Evolutionary conservation across 2,888 invertebrate genomes (phyloP), one percentile per base, ranked within the genome.

Genomic region (Melikaiella ostensackeni): DNA sequence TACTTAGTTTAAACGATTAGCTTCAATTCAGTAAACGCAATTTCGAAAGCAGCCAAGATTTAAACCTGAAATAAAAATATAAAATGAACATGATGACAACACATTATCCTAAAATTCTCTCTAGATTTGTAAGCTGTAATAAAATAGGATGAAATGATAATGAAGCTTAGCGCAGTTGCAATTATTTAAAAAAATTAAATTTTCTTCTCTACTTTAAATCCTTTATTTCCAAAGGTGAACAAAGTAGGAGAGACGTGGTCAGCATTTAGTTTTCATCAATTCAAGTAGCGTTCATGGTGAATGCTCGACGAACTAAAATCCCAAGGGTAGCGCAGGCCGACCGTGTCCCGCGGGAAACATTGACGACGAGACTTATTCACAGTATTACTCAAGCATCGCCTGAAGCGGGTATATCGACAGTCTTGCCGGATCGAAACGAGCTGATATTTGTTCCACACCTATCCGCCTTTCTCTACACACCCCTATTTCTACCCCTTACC

Each of bases 281-380:
- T 70, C 50, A 70, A 70, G 70, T 70, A 70, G 70, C 70, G 46
- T 70, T 70, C 70, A 70, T 70, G 70, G 50, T 70, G 46, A 70
- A 75, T 75, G 64, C 77, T 75, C 75, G 75, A 74, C 77, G 79
- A 79, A 80, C 70, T 27, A 70, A 70, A 70, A 50, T 70, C 70
- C 70, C 70, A 70, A 70, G 70, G 50, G 70, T 74, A 30, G 50
- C 33, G 30, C n/a, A 50, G 70, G 70, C 70, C 50, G 70, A 66
- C 73, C 50, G 50, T 50, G 35, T 62, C 50, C 64, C 77, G 50
- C 62, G 55, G 27, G 70, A 50, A 62, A 61, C 59, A 62, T 74
- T n/a, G 74, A 35, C 64, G 74, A 63, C 74, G 62, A 63, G 78
- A 75, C 66, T 79, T 79, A 79, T 79, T 78, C 75, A 77, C 75